These are phyloP conservation scores for Cinara cedri DNA, from an alignment of 2,888 invertebrate species.

Conservation along the genomic window DNA sequence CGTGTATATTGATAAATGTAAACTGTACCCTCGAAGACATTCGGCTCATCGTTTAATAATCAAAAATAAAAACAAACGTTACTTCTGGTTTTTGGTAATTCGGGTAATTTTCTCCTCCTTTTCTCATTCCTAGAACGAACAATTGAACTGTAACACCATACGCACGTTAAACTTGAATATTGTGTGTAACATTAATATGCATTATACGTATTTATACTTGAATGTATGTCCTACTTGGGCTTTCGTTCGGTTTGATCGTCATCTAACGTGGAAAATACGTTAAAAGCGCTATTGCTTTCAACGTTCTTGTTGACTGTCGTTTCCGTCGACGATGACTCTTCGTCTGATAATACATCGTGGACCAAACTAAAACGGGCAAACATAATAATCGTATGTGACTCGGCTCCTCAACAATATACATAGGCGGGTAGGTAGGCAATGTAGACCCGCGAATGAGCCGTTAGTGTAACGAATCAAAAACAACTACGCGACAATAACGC, in stretches of 20 bases:
- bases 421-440: too few relatives aligned
- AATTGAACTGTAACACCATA: slow-evolving; percentile 46
- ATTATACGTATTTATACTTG: neutral
- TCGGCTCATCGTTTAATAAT: neutral
- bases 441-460: too few relatives aligned
- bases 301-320: neutral
- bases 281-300: slow-evolving; percentile 21
- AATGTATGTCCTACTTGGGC: slow-evolving; percentile 13
- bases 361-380: slow-evolving; percentile 71
- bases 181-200: neutral
- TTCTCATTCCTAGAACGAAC: slow-evolving; percentile 66
- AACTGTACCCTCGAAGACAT: neutral
- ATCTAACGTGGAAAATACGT: slow-evolving; percentile 35
- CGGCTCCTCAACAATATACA: too few relatives aligned
- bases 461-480: too few relatives aligned
- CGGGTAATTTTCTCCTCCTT: slow-evolving; percentile 82
- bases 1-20: too few relatives aligned
- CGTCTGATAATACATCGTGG: slow-evolving; percentile 82
- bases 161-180: neutral
- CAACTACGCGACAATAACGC: too few relatives aligned
- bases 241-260: slow-evolving; percentile 31
- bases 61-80: slow-evolving; percentile 17
- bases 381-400: neutral
- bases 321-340: slow-evolving; percentile 73
- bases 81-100: slow-evolving; percentile 87